Evolutionary conservation across 2,797 vertebrate genomes (phyloP), one percentile per base, ranked within the genome.

Genomic region (Steatocranus sp.): DNA sequence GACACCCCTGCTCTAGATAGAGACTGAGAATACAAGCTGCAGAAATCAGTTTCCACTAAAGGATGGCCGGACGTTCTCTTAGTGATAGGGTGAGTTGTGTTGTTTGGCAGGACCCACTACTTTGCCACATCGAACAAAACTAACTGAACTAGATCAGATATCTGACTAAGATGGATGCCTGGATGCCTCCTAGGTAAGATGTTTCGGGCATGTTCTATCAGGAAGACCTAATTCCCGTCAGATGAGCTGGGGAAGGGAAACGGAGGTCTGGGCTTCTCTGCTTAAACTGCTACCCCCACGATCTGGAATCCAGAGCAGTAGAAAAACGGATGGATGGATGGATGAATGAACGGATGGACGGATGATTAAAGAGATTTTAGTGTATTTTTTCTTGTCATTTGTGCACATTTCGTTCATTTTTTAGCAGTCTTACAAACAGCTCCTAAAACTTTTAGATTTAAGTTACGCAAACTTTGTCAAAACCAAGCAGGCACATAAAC

Each of bases 401-500:
- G 6, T 73, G 17, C 17, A 48, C 10, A 30, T 73, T 30, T 73
- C 30, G 68, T 30, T 73, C 3, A 12, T 73, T 30, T 48, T 73
- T 46, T 32, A 49, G 17, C 25, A 73, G 11, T 49, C 68, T 48
- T 49, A 49, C 68, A n/a, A 73, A 49, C 25, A 1, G 17, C 25
- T 80, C 17, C 54, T 76, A 30, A 82, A 84, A 80, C 23, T 80
- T 43, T 74, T 56, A 84, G 48, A 38, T 68, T 10, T 20, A 25
- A 68, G 14, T 23, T 32, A 48, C 38, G 68, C 83, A 25, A 74
- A 70, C 12, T 80, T 75, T 74, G 53, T 74, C 50, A 79, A 74
- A 61, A 87, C 38, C 49, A 74, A 80, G 77, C 68, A 73, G 48
- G 46, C 68, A 56, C 58, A 82, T 75, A 82, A 87, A 84, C 18